Evolutionary conservation across 2,888 invertebrate genomes (phyloP).

Genomic region (Lapara coniferarum): DNA sequence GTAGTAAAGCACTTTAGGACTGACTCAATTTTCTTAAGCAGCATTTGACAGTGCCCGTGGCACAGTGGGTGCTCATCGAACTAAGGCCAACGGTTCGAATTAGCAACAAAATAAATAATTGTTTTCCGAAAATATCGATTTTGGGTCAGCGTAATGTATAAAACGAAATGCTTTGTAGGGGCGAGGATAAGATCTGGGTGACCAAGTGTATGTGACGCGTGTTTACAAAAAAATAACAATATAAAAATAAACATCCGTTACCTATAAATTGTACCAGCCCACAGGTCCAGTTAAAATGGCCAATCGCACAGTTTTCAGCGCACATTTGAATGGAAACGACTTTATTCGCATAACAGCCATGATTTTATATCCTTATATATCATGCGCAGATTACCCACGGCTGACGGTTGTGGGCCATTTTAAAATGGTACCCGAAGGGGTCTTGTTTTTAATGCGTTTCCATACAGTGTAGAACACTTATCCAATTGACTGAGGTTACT

Average conservation of each 20-base stretch:
- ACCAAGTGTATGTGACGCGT: not conserved
- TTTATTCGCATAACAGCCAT: conserved; percentile 73
- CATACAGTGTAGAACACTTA: not conserved
- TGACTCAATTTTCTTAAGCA: no score
- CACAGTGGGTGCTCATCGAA: no score
- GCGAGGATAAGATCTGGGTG: no score
- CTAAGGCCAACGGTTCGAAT: no score
- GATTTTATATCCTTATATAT: conserved; percentile 69
- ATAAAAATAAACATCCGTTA: conserved; percentile 10
- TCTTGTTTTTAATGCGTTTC: conserved; percentile 1
- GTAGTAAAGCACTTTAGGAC: no score
- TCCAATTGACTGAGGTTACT: not conserved
- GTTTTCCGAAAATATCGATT: no score
- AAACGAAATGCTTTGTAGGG: not conserved
- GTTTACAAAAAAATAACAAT: not conserved
- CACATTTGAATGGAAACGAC: conserved; percentile 76
- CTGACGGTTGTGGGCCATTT: conserved; percentile 22
- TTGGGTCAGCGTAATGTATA: not conserved
- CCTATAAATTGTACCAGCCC: conserved; percentile 38
- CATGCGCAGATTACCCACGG: conserved; percentile 57
- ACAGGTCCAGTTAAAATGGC: conserved; percentile 66
- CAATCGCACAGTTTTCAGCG: conserved; percentile 67
- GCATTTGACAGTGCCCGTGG: no score
- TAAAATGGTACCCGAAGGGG: conserved; percentile 22
- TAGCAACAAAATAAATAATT: no score